Conservation (phyloP, 2,888 invertebrate genomes). For the Allygus modestus region DNA sequence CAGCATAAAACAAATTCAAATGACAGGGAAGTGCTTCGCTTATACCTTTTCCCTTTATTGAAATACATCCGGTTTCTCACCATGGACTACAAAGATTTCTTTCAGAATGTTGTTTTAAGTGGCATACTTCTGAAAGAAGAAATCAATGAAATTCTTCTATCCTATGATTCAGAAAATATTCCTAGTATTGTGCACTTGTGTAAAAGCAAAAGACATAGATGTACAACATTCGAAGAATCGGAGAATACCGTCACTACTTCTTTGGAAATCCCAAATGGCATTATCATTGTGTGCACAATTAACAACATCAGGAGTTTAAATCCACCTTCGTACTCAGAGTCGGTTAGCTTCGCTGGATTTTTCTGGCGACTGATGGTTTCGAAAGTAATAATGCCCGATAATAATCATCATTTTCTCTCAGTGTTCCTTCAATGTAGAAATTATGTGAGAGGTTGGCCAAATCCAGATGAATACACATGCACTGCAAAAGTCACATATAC, state of each 20-base stretch:
- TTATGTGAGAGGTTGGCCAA: background rate
- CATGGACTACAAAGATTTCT: background rate
- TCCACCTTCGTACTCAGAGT: background rate
- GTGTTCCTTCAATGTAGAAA: background rate
- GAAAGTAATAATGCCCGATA: background rate
- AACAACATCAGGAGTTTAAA: background rate
- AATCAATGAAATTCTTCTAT: background rate
- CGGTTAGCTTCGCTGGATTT: background rate
- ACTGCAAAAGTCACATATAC: no score
- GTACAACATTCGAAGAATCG: no score
- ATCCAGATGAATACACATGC: no score
- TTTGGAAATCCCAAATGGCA: background rate
- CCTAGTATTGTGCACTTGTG: background rate
- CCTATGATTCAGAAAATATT: background rate
- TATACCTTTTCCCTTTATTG: background rate
- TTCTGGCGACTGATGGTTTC: background rate
- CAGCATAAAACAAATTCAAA: background rate
- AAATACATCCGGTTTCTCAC: constrained; percentile 15
- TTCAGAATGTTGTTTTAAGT: background rate
- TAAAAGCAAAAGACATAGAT: background rate
- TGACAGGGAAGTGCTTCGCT: background rate
- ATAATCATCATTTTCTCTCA: background rate
- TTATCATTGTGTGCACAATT: background rate
- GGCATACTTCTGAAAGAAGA: background rate
- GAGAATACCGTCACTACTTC: background rate